Evolutionary conservation across 1,140 invertebrate genomes (phyloP).

Genomic region (Yoshiicerus persimilis): DNA sequence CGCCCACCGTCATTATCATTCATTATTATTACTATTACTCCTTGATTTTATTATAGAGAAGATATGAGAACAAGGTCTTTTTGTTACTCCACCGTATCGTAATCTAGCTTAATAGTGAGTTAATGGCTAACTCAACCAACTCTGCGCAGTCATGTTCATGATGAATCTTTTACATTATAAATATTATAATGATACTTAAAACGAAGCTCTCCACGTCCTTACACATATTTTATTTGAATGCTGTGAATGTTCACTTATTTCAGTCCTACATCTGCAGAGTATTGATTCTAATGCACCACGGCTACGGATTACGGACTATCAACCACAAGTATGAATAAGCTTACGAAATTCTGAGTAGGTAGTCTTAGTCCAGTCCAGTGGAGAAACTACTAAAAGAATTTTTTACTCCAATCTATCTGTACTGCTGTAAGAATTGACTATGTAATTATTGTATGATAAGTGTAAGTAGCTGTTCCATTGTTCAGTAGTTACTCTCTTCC

Average conservation of each 20-base stretch:
- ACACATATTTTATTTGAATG: background rate
- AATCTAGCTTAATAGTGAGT: background rate
- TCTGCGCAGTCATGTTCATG: conserved; percentile 12
- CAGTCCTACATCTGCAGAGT: background rate
- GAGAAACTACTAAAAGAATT: background rate
- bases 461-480: background rate
- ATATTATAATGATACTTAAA: background rate
- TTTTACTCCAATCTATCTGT: background rate
- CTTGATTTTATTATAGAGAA: background rate
- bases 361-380: background rate
- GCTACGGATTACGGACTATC: background rate
- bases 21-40: conserved; percentile 13
- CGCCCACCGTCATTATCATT: background rate
- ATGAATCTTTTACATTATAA: background rate
- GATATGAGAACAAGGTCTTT: background rate
- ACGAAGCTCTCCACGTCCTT: background rate
- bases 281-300: background rate
- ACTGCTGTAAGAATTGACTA: background rate
- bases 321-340: background rate
- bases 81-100: background rate
- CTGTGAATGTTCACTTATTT: background rate
- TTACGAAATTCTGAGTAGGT: background rate
- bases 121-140: conserved; percentile 7
- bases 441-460: background rate
- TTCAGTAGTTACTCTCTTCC: background rate